Percentiles rank a stretch among this genome's conserved stretches.
Evolutionary conservation across 2,113 vertebrate species (phyloP).

Genomic region (Chloroceryle aenea): DNA sequence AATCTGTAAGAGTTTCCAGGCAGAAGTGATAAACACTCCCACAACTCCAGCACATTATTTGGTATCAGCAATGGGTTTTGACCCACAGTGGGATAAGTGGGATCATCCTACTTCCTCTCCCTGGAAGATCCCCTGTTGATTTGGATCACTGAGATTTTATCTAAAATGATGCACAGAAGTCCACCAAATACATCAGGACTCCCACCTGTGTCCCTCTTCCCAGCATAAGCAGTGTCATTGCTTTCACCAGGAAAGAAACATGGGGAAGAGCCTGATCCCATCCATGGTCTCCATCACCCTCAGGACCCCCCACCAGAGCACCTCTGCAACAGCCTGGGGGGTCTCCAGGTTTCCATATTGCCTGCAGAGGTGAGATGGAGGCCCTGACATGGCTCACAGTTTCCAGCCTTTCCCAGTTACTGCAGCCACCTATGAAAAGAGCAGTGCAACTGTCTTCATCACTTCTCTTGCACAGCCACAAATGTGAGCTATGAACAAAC

Average conservation of each 20-base stretch:
- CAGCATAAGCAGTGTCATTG: background rate
- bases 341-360: background rate
- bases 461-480: background rate
- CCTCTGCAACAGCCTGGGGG: background rate
- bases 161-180: fast-evolving
- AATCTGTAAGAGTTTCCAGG: background rate
- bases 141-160: background rate
- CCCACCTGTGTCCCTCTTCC: background rate
- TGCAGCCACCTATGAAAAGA: background rate
- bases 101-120: background rate
- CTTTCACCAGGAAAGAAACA: background rate
- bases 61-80: background rate
- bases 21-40: no score
- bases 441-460: background rate
- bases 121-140: background rate
- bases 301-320: background rate
- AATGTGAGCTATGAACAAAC: background rate
- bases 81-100: background rate
- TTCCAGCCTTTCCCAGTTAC: background rate
- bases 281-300: background rate
- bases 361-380: background rate
- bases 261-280: background rate
- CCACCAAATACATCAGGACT: background rate
- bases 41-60: background rate
- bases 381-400: background rate